These are phyloP conservation scores for Dascyllus trimaculatus DNA, from an alignment of 2,113 vertebrate genomes.

Conservation along the genomic window DNA sequence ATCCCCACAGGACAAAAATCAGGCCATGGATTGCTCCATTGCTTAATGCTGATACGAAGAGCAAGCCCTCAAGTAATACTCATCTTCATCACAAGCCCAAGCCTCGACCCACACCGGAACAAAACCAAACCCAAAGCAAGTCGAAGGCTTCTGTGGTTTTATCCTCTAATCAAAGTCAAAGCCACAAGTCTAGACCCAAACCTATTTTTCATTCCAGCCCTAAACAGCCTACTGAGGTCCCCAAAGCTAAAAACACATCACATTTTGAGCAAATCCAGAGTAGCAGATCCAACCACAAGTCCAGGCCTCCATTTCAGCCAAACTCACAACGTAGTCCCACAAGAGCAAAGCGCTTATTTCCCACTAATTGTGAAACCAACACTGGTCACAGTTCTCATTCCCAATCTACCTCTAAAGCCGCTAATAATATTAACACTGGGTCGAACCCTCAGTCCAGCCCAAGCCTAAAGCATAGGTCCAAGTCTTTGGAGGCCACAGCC, in stretches of 20 bases:
- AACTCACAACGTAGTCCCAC: conserved; percentile 53
- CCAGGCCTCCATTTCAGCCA: conserved; percentile 43
- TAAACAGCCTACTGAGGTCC: conserved; percentile 50
- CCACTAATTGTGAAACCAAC: conserved; percentile 44
- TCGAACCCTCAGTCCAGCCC: conserved; percentile 44
- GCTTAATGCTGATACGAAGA: conserved; percentile 50
- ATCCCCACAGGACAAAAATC: conserved; percentile 64
- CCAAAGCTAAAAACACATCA: conserved; percentile 61
- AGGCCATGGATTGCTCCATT: conserved; percentile 66
- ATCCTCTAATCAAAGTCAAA: conserved; percentile 45
- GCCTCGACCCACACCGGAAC: conserved; percentile 47
- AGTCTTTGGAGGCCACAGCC: conserved; percentile 50
- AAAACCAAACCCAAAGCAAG: conserved; percentile 62
- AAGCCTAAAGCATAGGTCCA: conserved; percentile 58
- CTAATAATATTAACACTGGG: conserved; percentile 21
- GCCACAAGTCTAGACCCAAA: conserved; percentile 66
- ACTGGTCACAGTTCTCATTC: conserved; percentile 47
- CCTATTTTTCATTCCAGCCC: conserved; percentile 43
- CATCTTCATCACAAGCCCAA: conserved; percentile 55
- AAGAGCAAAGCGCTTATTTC: conserved; percentile 59
- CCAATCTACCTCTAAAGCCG: conserved; percentile 57
- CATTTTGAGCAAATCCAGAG: conserved; percentile 58
- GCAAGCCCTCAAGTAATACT: conserved; percentile 52
- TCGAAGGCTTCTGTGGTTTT: conserved; percentile 36
- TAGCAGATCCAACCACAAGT: conserved; percentile 54